Base-by-base conservation (phyloP, 2,797 vertebrate species). In the Tiaroga cobitis region DNA sequence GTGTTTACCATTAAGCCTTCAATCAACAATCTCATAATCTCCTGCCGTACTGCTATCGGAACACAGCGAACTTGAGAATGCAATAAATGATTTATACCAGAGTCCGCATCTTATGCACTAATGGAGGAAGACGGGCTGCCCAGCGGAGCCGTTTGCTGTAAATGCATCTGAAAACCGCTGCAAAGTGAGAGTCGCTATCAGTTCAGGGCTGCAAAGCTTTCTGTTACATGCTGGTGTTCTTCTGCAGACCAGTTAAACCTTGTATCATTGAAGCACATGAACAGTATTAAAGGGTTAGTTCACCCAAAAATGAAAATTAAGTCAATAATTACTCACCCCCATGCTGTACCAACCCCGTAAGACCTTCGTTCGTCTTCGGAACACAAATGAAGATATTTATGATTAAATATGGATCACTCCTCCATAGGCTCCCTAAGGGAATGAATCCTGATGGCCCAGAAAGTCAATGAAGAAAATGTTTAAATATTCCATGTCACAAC, bases 11-110 rank as follows among this genome's bases (percentile, higher is more conserved):
- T 72, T 37, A 89, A 88, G 92, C 91, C 91, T 92, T 92, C 93
- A 88, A 92, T 93, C 92, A 94, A 92, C 92, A 89, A 88, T 88
- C 80, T 90, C 91, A 92, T 94, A 94, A 94, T 91, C 91, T 89
- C 51, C 90, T 88, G 81, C 76, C 24, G 11, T 80, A 87, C 88
- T 91, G 90, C 90, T 92, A 94, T 93, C 90, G 29, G 87, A 86
- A 90, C 75, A 89, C 90, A 88, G 88, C 39, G 87, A 91, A 92
- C 83, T 87, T 85, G 79, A 72, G 85, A 89, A 84, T 83, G 65
- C 87, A 74, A 79, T 85, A 63, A 83, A 82, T 84, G 85, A 89
- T 85, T 80, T 85, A 85, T 41, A 80, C 83, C 46, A 26, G 67
- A 59, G 32, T 16, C 32, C 24, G n/a, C 68, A 8, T 80, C 29